These are phyloP conservation scores for Solenopsis invicta DNA, from an alignment of 1,140 invertebrate genomes.

Conservation along the genomic window DNA sequence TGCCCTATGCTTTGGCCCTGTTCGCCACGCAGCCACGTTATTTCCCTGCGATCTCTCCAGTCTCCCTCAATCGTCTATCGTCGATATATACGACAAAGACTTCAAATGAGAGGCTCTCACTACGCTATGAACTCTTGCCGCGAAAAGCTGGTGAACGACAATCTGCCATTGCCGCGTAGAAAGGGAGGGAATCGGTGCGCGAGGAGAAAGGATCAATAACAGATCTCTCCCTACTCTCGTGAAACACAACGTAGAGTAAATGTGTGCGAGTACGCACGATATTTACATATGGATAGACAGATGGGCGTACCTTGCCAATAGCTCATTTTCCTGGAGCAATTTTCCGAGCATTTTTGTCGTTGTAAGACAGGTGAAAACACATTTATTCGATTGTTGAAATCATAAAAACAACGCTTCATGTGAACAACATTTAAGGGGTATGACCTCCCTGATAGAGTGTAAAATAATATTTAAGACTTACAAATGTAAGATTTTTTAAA, in stretches of 20 bases:
- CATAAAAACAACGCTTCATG: background rate
- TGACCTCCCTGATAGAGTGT: too few species aligned
- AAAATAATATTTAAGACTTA: too few species aligned
- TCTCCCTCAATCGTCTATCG: constrained; percentile 15
- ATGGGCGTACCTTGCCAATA: constrained; percentile 10
- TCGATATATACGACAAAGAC: constrained; percentile 46
- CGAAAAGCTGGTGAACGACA: constrained; percentile 40
- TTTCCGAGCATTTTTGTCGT: background rate
- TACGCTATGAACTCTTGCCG: constrained; percentile 66
- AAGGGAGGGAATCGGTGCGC: constrained; percentile 51
- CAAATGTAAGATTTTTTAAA: too few species aligned
- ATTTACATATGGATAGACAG: constrained; percentile 63
- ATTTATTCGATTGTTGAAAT: background rate
- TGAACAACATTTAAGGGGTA: background rate
- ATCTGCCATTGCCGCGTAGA: background rate
- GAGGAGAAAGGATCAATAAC: constrained; percentile 74
- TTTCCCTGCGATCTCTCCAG: constrained; percentile 65
- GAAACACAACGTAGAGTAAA: constrained; percentile 24
- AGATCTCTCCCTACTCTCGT: constrained; percentile 68
- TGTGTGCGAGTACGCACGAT: constrained; percentile 51
- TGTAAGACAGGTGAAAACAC: background rate
- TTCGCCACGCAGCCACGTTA: constrained; percentile 60
- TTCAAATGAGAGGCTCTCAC: constrained; percentile 51
- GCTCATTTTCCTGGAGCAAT: background rate
- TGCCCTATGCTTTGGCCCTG: constrained; percentile 30